These are phyloP conservation scores for Diarsia brunnea DNA, from an alignment of 2,888 invertebrate genomes.

Conservation along the genomic window DNA sequence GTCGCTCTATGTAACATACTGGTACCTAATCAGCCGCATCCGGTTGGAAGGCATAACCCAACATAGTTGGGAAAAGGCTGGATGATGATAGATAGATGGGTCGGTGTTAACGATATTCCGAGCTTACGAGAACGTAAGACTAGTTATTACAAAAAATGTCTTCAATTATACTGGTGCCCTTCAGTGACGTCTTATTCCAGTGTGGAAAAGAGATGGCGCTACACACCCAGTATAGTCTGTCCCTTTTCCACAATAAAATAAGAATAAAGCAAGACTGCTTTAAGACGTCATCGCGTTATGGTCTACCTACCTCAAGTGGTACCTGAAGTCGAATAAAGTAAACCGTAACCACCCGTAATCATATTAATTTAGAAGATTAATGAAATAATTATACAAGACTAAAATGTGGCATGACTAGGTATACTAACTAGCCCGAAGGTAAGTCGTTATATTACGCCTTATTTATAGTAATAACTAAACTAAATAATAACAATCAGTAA, in stretches of 20 bases:
- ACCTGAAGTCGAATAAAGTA: not conserved
- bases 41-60: not conserved
- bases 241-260: too few species aligned
- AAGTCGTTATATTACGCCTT: not conserved
- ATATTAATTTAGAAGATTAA: not conserved
- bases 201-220: too few species aligned
- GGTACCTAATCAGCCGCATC: too few species aligned
- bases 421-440: not conserved
- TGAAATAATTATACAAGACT: not conserved
- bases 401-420: not conserved
- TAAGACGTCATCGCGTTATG: too few species aligned
- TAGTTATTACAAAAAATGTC: not conserved
- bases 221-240: too few species aligned
- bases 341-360: not conserved
- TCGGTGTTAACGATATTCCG: not conserved
- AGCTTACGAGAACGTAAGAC: not conserved
- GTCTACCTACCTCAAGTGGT: too few species aligned
- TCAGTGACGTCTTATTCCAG: too few species aligned
- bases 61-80: not conserved
- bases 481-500: too few species aligned
- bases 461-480: not conserved
- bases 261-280: too few species aligned
- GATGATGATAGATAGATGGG: not conserved
- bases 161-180: not conserved
- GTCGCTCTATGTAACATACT: too few species aligned